Evolutionary conservation across 2,113 vertebrate species (phyloP).

Genomic region (Hippocampus zosterae): DNA sequence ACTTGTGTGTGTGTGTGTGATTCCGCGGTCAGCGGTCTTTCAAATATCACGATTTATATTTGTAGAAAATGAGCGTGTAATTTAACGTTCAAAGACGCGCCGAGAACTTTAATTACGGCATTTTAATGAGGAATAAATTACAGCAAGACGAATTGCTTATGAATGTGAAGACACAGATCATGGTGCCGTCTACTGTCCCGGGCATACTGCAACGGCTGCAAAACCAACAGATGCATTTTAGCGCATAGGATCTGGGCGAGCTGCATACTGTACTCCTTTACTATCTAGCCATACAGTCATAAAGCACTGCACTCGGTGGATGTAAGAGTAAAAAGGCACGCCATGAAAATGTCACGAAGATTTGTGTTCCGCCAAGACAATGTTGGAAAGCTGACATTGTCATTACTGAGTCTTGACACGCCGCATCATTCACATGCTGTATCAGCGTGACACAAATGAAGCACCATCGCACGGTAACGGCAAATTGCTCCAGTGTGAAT

Average conservation of each 20-base stretch:
- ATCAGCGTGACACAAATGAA: constrained; percentile 35
- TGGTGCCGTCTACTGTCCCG: constrained; percentile 56
- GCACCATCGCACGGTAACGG: constrained; percentile 23
- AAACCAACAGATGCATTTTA: constrained; percentile 34
- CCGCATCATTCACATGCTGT: constrained; percentile 39
- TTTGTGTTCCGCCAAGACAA: constrained; percentile 20
- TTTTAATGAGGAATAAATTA: constrained; percentile 75
- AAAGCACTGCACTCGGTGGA: constrained; percentile 11
- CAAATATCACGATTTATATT: constrained; percentile 70
- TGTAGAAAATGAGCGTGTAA: constrained; percentile 67
- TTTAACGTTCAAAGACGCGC: constrained; percentile 75
- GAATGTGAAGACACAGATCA: constrained; percentile 74
- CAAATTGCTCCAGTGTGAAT: constrained; percentile 34
- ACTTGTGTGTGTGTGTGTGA: constrained; percentile 57
- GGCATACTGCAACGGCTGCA: constrained; percentile 35
- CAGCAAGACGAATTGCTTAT: constrained; percentile 71
- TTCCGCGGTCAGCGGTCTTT: constrained; percentile 71
- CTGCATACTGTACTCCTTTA: constrained; percentile 18
- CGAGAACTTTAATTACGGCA: constrained; percentile 73
- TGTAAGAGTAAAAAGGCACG: constrained; percentile 21
- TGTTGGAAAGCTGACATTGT: constrained; percentile 35
- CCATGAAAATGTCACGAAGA: constrained; percentile 39
- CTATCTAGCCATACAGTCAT: constrained; percentile 14
- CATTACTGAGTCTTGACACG: constrained; percentile 47
- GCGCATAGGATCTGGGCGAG: constrained; percentile 21